Evolutionary conservation across 1,140 invertebrate genomes (phyloP), one percentile per base, ranked within the genome.

Genomic region (Drosophila bifasciata): DNA sequence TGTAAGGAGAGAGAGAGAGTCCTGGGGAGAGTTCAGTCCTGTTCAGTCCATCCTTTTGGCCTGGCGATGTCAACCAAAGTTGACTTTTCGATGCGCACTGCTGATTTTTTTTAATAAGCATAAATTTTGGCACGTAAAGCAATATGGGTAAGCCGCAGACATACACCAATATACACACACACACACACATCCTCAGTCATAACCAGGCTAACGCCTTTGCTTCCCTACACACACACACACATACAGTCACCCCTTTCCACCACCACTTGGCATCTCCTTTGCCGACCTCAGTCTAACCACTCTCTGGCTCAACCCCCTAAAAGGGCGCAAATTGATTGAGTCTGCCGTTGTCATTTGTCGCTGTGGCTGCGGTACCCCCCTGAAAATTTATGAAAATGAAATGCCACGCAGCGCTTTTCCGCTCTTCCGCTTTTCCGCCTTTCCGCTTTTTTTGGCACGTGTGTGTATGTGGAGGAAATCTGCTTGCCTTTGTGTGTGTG

Each of bases 91-190:
- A 76, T 81, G 71, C 77, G 77, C 78, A 81, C 60, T 79, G 78
- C 66, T 81, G 69, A 74, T 78, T 84, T 84, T 75, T 75, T 81
- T 81, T 84, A 81, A 81, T 81, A 84, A 84, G 75, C 79, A 84
- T 84, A 81, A 49, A 84, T 81, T 84, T 79, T 59, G 78, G 73
- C 76, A 79, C 68, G 69, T 61, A 68, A 74, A 70, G 75, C 79
- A 60, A 62, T 63, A 83, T 74, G 59, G 68, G 72, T 64, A 58
- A 63, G 66, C 60, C 68, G 59, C 58, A 78, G 49, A 43, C 58
- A 71, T 45, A 80, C 58, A n/a, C n/a, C n/a, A n/a, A n/a, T n/a
- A n/a, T n/a, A 68, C 67, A 55, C 56, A 68, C 17, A 44, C 25
- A 36, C 11, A 32, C 41, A 58, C 23, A 21, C 40, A 21, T 44